Percentiles rank a stretch among this genome's conserved stretches.
phyloP scores from a whole-genome alignment of 2,797 vertebrate genomes.

The Bradypodion ventrale region DNA sequence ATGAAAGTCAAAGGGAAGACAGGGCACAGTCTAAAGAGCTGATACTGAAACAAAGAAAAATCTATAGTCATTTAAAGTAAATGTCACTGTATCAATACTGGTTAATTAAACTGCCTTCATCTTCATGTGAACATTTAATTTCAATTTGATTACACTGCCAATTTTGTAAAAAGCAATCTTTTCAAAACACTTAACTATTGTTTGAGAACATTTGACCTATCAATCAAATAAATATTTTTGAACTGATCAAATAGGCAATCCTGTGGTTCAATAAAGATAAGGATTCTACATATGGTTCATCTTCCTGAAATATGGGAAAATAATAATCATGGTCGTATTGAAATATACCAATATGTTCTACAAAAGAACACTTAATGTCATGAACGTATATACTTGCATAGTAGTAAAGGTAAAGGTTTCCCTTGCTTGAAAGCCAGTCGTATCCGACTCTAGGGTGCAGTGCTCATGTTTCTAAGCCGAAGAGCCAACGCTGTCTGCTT shows the following conservation, averaged over 20 bases:
- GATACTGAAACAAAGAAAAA: background rate
- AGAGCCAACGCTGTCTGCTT: too few relatives aligned
- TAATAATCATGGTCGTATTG: too few relatives aligned
- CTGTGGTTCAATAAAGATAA: background rate
- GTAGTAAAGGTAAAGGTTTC: too few relatives aligned
- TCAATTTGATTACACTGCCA: background rate
- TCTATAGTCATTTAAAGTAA: background rate
- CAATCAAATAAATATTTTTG: background rate
- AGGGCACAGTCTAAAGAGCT: background rate
- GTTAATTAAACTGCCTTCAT: background rate
- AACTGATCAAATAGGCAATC: background rate
- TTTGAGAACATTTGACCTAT: background rate
- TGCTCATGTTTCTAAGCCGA: too few relatives aligned
- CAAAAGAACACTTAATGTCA: background rate
- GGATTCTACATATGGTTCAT: background rate
- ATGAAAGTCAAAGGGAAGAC: background rate
- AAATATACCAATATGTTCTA: background rate
- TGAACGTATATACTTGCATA: background rate
- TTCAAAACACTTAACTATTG: background rate
- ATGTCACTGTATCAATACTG: background rate
- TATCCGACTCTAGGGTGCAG: too few relatives aligned
- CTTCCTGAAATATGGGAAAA: background rate
- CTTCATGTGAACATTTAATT: background rate
- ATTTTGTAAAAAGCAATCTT: background rate
- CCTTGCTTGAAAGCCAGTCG: too few relatives aligned